These are phyloP conservation scores for Notothenia coriiceps DNA, from an alignment of 2,113 vertebrate genomes.

Conservation along the genomic window DNA sequence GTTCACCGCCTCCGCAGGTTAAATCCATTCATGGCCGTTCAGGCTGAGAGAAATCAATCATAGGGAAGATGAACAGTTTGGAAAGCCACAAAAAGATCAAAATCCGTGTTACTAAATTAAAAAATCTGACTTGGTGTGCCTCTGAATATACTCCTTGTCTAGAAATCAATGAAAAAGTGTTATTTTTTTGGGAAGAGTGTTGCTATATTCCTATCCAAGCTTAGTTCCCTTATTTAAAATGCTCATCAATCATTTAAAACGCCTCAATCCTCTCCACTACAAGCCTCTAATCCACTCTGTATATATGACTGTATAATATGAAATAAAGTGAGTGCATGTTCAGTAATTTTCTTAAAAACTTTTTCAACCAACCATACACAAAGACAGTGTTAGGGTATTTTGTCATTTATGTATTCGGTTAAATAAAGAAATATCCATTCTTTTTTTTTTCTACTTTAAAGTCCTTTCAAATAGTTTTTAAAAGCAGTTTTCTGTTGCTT, in stretches of 20 bases:
- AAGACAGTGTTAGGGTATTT: constrained; percentile 47
- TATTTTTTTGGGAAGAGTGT: constrained; percentile 24
- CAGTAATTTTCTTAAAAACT: constrained; percentile 77
- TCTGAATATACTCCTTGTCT: constrained; percentile 21
- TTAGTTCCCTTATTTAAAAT: constrained; percentile 27
- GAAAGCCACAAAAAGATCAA: constrained; percentile 48
- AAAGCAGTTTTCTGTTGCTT: constrained; percentile 46
- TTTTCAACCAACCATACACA: constrained; percentile 71
- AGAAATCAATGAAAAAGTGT: constrained; percentile 25
- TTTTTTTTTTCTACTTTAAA: constrained; percentile 23
- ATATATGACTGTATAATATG: constrained; percentile 80
- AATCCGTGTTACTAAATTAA: constrained; percentile 41
- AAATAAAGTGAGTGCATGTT: constrained; percentile 82
- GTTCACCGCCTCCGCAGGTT: constrained; percentile 13
- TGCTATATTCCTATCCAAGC: constrained; percentile 22
- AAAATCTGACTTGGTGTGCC: constrained; percentile 19
- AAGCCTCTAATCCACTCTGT: constrained; percentile 74
- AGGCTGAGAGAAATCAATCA: constrained; percentile 41
- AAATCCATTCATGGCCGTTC: constrained; percentile 31
- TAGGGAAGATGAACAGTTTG: constrained; percentile 21
- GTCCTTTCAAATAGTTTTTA: constrained; percentile 23
- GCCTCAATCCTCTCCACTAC: constrained; percentile 67
- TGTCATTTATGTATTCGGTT: constrained; percentile 29
- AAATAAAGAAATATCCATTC: constrained; percentile 10
- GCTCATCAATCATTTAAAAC: constrained; percentile 58